These are phyloP conservation scores for Isaurus tuberculatus DNA, from an alignment of 92 coral and sea anemone genomes.

Conservation along the genomic window DNA sequence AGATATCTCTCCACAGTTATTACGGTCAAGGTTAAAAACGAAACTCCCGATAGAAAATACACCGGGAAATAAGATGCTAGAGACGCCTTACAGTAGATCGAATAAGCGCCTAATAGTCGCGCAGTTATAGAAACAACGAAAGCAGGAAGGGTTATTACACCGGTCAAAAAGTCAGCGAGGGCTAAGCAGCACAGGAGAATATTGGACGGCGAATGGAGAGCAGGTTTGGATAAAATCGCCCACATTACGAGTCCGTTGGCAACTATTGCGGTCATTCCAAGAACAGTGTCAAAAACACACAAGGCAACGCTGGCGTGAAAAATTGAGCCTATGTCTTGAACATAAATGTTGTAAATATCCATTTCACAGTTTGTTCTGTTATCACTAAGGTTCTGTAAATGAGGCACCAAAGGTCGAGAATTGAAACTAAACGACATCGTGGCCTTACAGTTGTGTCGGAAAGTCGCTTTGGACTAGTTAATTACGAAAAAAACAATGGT, in stretches of 20 bases:
- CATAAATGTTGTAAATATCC: constrained; percentile 7
- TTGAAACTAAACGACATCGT: too few species aligned
- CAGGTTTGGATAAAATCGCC: constrained; percentile 25
- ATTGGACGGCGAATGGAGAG: constrained; percentile 60
- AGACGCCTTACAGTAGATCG: constrained; percentile 50
- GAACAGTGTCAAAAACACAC: constrained; percentile 9
- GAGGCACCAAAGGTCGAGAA: background rate
- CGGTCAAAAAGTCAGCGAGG: constrained; percentile 56
- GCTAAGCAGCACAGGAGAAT: constrained; percentile 57
- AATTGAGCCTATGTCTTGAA: background rate
- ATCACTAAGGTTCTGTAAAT: background rate
- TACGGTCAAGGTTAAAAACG: constrained; percentile 55
- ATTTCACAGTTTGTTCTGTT: background rate
- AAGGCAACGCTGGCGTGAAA: constrained; percentile 23
- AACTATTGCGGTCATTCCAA: background rate
- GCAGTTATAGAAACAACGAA: constrained; percentile 34
- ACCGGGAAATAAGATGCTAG: constrained; percentile 28
- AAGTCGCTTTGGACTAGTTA: too few species aligned
- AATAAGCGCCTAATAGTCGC: constrained; percentile 14
- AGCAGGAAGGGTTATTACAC: constrained; percentile 49
- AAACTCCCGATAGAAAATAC: constrained; percentile 36
- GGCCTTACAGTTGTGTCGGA: too few species aligned
- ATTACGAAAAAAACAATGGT: too few species aligned
- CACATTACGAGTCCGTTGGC: constrained; percentile 49
- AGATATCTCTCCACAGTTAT: constrained; percentile 60